Base-by-base conservation (phyloP, 2,797 vertebrate genomes). In the Paramormyrops hopkinsi region DNA sequence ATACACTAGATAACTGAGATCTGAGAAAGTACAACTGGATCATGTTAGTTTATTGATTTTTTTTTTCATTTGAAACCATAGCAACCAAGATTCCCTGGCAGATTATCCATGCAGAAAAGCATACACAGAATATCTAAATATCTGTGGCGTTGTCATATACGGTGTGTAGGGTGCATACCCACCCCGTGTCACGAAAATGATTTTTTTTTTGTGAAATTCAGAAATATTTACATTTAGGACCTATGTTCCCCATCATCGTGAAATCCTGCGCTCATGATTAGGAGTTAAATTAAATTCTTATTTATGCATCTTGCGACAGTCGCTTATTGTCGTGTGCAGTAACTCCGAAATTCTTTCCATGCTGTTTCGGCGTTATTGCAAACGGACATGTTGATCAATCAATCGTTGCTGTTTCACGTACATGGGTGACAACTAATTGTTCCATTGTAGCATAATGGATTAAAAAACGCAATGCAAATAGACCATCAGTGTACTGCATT, bases 31-130 rank as follows among this genome's bases (percentile, higher is more conserved):
- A 29, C 85, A 59, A 59, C 41, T 84, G 46, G 19, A 25, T 25
- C 11, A 59, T 53, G 50, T 9, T 6, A 87, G 48, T 56, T 56
- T 87, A 25, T 86, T 86, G n/a, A 33, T 33, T 8, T 53, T 82
- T 54, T 56, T 56, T n/a, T 86, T 41, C 29, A 86, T 56, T 86
- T 86, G 85, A 86, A 86, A 37, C 51, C 85, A 86, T 56, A 86
- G 29, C 51, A 41, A 87, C 85, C 53, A 87, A 87, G 8, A 37
- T 56, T 86, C 25, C 29, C 29, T 44, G 14, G 25, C 29, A 87
- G 53, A 87, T 37, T 37, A 56, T 87, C 25, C 85, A 50, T 56
- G 25, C 29, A 87, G 85, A 41, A 56, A 87, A 56, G 33, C 53
- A 59, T 29, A 59, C 29, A 86, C 29, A 59, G 51, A 54, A 59